Percentiles rank a stretch among this genome's conserved stretches.
These are phyloP conservation scores for Ophthalmolycus amberensis DNA, from an alignment of 2,113 vertebrate species.

Conservation along the genomic window DNA sequence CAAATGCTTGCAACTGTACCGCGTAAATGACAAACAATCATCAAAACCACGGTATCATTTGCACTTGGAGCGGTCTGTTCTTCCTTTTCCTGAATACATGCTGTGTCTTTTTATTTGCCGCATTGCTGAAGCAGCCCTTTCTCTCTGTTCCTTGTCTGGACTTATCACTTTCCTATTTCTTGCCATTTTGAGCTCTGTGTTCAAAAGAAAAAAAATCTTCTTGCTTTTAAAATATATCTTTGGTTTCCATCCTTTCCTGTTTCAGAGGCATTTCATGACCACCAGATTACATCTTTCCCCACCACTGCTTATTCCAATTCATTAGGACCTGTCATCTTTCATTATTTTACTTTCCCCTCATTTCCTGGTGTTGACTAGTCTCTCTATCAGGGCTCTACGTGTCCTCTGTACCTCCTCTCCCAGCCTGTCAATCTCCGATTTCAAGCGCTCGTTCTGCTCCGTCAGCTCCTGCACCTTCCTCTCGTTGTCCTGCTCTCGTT, in stretches of 20 bases:
- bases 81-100: constrained; percentile 64
- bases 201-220: constrained; percentile 28
- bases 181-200: constrained; percentile 46
- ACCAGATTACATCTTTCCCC: constrained; percentile 54
- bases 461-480: constrained; percentile 88
- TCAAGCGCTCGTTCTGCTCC: constrained; percentile 90
- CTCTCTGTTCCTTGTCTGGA: constrained; percentile 54
- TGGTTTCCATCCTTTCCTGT: constrained; percentile 65
- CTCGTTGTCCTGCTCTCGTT: constrained; percentile 89
- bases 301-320: constrained; percentile 65
- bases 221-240: constrained; percentile 61
- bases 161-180: constrained; percentile 74
- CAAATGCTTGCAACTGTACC: constrained; percentile 36
- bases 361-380: constrained; percentile 89
- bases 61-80: constrained; percentile 54
- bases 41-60: constrained; percentile 53
- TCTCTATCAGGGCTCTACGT: constrained; percentile 90
- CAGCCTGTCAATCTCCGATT: constrained; percentile 88
- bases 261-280: constrained; percentile 65
- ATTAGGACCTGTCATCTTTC: constrained; percentile 53
- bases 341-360: constrained; percentile 49
- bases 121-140: constrained; percentile 73
- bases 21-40: constrained; percentile 53
- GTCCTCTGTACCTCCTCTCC: constrained; percentile 90
- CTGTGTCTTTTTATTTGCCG: constrained; percentile 72